phyloP scores from a whole-genome alignment of 2,797 vertebrate species.

The Anas bahamensis region DNA sequence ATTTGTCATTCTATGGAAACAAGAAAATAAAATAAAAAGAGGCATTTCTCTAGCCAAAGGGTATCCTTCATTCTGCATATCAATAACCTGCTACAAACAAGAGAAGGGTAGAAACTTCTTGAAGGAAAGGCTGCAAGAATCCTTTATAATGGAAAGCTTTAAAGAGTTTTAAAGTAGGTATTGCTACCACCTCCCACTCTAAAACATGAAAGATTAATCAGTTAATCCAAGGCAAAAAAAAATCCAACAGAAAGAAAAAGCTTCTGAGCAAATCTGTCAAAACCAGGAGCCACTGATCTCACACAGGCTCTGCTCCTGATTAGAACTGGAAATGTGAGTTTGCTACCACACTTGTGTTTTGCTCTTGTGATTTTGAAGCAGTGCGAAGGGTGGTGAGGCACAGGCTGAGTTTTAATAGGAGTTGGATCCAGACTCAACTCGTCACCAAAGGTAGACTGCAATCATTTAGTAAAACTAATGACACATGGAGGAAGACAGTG shows the following conservation, averaged over 20 bases:
- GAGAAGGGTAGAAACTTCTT: neutral
- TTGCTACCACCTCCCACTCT: neutral
- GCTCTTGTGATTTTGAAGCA: neutral
- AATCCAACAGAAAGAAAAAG: neutral
- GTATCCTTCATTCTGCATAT: neutral
- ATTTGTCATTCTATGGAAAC: neutral
- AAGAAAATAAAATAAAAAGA: neutral
- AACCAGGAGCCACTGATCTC: neutral
- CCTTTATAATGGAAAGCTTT: neutral
- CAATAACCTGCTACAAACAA: neutral
- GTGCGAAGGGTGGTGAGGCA: neutral
- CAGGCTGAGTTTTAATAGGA: neutral
- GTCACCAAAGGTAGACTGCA: neutral
- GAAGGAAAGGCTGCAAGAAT: neutral
- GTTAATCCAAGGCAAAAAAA: neutral
- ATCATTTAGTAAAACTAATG: conserved; percentile 8
- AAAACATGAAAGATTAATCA: neutral
- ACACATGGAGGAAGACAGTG: neutral
- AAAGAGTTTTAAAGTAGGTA: neutral
- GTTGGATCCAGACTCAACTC: neutral
- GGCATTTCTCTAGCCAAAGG: neutral
- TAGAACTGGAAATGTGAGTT: neutral
- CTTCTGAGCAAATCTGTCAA: neutral
- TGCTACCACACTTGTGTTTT: neutral
- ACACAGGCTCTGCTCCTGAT: neutral